phyloP scores from a whole-genome alignment of 2,888 invertebrate genomes.

The Idaea biselata region DNA sequence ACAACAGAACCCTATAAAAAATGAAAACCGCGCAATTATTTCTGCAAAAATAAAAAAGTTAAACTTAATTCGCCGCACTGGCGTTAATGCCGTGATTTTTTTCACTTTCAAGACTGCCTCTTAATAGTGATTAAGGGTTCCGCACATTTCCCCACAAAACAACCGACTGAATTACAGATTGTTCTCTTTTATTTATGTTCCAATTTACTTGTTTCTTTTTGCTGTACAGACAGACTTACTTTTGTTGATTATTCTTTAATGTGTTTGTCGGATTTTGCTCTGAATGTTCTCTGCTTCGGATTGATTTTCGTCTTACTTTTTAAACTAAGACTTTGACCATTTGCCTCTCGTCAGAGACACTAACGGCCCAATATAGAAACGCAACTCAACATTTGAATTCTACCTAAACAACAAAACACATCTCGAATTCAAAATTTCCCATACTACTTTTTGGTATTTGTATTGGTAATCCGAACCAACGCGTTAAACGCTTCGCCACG shows the following conservation, averaged over 20 bases:
- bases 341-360: no score
- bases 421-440: no score
- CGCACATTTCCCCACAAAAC: conserved; percentile 25
- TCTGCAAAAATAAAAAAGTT: no score
- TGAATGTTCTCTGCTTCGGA: conserved; percentile 9
- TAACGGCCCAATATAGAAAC: no score
- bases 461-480: no score
- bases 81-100: conserved; percentile 35
- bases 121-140: conserved; percentile 64
- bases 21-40: no score
- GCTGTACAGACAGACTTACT: conserved; percentile 4
- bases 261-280: conserved; percentile 23
- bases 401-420: no score
- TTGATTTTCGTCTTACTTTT: no score
- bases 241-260: conserved; percentile 26
- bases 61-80: neutral
- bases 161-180: conserved; percentile 57
- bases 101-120: conserved; percentile 33
- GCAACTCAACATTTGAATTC: no score
- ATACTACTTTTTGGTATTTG: no score
- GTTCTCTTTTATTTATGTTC: conserved; percentile 62
- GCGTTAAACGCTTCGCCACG: no score
- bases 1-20: neutral
- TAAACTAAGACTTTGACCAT: no score
- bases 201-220: conserved; percentile 57